These are phyloP conservation scores for Megalops cyprinoides DNA, from an alignment of 2,797 vertebrate genomes.

Conservation along the genomic window DNA sequence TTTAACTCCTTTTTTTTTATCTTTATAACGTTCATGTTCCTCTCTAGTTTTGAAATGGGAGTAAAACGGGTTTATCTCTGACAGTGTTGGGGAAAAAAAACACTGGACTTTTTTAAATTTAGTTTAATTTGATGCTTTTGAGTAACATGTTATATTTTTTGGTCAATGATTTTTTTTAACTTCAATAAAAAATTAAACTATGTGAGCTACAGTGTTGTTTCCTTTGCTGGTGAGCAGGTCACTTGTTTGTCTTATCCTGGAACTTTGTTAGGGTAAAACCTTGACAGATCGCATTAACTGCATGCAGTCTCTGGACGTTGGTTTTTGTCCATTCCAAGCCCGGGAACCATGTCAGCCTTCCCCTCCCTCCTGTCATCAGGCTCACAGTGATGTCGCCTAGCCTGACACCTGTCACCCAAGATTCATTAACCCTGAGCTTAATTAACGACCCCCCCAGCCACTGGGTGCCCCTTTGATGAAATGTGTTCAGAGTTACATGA, in stretches of 20 bases:
- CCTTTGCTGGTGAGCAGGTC: neutral
- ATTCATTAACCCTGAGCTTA: slow-evolving; percentile 34
- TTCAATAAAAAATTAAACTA: slow-evolving; percentile 19
- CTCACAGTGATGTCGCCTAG: slow-evolving; percentile 51
- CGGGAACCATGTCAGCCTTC: neutral
- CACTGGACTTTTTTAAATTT: slow-evolving; percentile 3
- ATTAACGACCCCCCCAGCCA: slow-evolving; percentile 27
- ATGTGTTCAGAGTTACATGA: slow-evolving; percentile 7
- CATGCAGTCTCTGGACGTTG: neutral
- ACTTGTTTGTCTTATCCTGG: slow-evolving; percentile 3
- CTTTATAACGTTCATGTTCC: slow-evolving; percentile 9
- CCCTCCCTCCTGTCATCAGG: slow-evolving; percentile 48
- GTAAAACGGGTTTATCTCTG: slow-evolving; percentile 1
- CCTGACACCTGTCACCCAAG: slow-evolving; percentile 27
- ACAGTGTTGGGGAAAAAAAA: neutral
- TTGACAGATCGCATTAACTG: neutral
- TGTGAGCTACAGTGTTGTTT: neutral
- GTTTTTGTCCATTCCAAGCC: neutral
- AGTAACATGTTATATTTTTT: slow-evolving; percentile 16
- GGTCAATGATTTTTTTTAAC: slow-evolving; percentile 11
- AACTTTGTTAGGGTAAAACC: neutral
- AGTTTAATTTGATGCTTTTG: slow-evolving; percentile 21
- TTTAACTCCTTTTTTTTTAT: neutral
- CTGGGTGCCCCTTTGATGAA: slow-evolving; percentile 18
- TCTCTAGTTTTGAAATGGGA: neutral